Evolutionary conservation across 53 echinoderm and acorn worm genomes (phyloP), one percentile per base, ranked within the genome.

Genomic region (Arbacia lixula): DNA sequence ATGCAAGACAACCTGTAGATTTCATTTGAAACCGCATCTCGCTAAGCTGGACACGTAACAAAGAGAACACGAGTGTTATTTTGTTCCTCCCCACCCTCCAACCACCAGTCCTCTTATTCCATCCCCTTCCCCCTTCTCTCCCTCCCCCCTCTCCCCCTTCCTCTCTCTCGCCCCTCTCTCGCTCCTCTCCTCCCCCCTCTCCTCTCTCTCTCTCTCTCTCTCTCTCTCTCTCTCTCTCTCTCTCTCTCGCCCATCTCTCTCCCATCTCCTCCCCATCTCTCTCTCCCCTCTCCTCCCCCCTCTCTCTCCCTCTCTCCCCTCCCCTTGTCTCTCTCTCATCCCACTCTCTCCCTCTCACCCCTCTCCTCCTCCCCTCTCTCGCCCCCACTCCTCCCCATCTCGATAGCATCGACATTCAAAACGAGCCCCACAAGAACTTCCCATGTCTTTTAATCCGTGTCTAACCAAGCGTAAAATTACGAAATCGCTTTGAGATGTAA

Each of bases 401-500:
- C 42, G 41, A 71, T 71, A 41, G 42, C 71, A 43, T 21, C 38
- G 68, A 71, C 71, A 71, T 71, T 46, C 28, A 71, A 71, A 40
- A 71, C 68, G 39, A 40, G 39, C 71, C 49, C 38, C 39, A 40
- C 28, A 71, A 43, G 21, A 33, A 28, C 39, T 36, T 68, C 27
- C 71, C 39, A 71, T 43, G 71, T 71, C 71, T 24, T 71, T n/a
- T 25, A 43, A 40, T 71, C 39, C 71, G 71, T 71, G 71, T 46
- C 71, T 28, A 71, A 27, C 68, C 71, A 40, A 46, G 71, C 71
- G 71, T 43, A 71, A 71, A 68, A 71, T 71, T 71, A 71, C 43
- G 71, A 71, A 68, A 71, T 71, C 71, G 40, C 24, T 68, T 68
- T 71, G 26, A 71, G 26, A 71, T 71, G 42, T 71, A 71, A 71